These are phyloP conservation scores for Seladonia tumulorum DNA, from an alignment of 2,888 invertebrate genomes.

Conservation along the genomic window DNA sequence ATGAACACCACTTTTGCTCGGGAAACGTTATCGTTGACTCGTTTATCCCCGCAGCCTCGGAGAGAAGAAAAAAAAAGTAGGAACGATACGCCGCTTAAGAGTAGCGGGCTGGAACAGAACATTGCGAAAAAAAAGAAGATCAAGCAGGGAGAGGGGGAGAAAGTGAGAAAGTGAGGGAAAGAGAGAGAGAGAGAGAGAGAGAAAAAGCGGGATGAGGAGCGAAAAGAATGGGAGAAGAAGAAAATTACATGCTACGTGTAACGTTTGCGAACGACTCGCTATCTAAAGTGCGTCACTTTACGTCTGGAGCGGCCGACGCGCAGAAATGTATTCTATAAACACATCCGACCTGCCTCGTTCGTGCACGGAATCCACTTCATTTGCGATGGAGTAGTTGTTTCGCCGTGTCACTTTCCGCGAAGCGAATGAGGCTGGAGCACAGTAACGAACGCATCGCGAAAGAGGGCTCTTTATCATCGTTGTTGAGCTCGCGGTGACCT, in stretches of 20 bases:
- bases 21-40: constrained; percentile 33
- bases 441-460: constrained; percentile 56
- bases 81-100: constrained; percentile 20
- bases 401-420: constrained; percentile 31
- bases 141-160: background rate
- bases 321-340: constrained; percentile 61
- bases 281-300: constrained; percentile 51
- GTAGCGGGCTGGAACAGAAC: background rate
- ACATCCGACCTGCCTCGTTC: constrained; percentile 45
- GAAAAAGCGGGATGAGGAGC: background rate
- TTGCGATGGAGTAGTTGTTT: constrained; percentile 51
- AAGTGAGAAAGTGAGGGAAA: background rate
- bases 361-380: constrained; percentile 52
- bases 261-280: constrained; percentile 47
- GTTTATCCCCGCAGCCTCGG: background rate
- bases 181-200: background rate
- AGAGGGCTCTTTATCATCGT: constrained; percentile 34
- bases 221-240: constrained; percentile 9
- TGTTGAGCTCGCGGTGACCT: constrained; percentile 31
- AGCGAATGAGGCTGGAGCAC: constrained; percentile 21
- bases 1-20: background rate
- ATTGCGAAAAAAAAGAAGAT: background rate
- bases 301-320: constrained; percentile 20
- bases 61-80: too few species aligned
- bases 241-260: constrained; percentile 50